Base-by-base conservation (phyloP, 1,140 invertebrate species). In the Orchesella cincta region DNA sequence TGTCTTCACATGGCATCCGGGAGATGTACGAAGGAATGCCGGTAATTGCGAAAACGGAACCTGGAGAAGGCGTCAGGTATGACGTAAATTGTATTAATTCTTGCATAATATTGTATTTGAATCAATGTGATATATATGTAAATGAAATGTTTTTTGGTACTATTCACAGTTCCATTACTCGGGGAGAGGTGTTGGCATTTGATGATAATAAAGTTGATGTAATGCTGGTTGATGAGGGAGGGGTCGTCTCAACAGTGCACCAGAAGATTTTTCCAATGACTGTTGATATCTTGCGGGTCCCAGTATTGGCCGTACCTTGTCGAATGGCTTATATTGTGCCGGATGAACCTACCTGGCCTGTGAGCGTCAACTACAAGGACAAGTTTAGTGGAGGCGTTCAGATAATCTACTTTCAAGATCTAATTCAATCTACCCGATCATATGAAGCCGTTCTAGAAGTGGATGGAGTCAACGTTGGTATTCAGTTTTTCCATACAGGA, bases 61-160 rank as follows among this genome's bases (percentile, higher is more conserved):
- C 14, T 23, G 54, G 54, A 12, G 54, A 57, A 14, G 54, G 23
- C 23, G 14, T 26, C 23, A 5, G n/a, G 54, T 8, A 57, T 5
- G 54, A 57, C 8, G 14, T 57, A 14, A 14, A n/a, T 8, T 57
- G n/a, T 8, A 8, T 46, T 12, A 12, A 12, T 20, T 46, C 20
- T 46, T 8, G 39, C 39, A 46, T 46, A 46, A n/a, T 8, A 46
- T 46, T 46, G 8, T 46, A 46, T 46, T 20, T 46, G 8, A n/a
- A n/a, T n/a, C n/a, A n/a, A n/a, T n/a, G n/a, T n/a, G n/a, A n/a
- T n/a, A n/a, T n/a, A n/a, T n/a, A n/a, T n/a, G n/a, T n/a, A n/a
- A n/a, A n/a, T n/a, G n/a, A 46, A 46, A 46, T 46, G 54, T n/a
- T n/a, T n/a, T n/a, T 57, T 57, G 54, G 39, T 46, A 12, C 39